Conservation (phyloP, 2,797 vertebrate genomes). For the Poecilia velifera region DNA sequence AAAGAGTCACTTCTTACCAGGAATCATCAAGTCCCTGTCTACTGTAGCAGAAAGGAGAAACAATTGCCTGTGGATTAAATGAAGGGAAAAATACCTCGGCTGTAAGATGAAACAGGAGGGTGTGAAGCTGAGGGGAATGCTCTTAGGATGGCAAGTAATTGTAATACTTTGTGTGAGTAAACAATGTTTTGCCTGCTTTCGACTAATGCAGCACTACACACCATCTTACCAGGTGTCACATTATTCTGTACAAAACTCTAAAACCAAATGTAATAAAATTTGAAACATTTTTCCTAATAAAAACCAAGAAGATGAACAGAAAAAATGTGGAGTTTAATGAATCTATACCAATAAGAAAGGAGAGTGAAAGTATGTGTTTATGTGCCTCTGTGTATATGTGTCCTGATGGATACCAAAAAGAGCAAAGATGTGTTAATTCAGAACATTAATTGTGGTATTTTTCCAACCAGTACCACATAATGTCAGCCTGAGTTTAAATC, state of each 20-base stretch:
- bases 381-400: background rate
- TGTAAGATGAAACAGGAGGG: background rate
- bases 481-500: background rate
- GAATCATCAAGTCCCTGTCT: background rate
- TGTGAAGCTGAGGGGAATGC: background rate
- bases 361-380: background rate
- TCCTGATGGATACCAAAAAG: background rate
- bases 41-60: background rate
- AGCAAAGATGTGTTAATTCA: background rate
- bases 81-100: background rate
- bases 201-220: background rate
- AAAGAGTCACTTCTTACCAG: background rate
- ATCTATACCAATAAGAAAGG: background rate
- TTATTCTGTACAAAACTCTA: background rate
- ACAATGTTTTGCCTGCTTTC: background rate
- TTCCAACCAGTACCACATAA: background rate
- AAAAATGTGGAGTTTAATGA: background rate
- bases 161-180: background rate
- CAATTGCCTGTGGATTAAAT: conserved; percentile 2
- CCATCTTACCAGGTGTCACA: background rate
- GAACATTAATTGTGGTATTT: background rate
- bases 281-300: background rate
- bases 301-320: background rate
- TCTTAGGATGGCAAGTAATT: background rate
- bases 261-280: background rate